These are phyloP conservation scores for Redunca redunca DNA, from an alignment of 2,113 vertebrate species.

Conservation along the genomic window DNA sequence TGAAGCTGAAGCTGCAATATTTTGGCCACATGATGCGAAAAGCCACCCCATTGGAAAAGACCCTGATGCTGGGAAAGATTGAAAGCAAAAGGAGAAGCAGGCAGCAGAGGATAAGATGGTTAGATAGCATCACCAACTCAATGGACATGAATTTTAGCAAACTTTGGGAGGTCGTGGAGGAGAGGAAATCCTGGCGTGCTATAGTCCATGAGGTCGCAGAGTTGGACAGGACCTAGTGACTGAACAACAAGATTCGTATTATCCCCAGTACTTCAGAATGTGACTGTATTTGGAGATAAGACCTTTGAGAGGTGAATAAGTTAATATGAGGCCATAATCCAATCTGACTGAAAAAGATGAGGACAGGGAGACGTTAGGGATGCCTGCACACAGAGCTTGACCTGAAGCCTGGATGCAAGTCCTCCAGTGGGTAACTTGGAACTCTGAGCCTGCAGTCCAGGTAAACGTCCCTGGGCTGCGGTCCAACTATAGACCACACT, in stretches of 20 bases:
- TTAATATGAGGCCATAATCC: background rate
- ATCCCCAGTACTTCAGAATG: background rate
- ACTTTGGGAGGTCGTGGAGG: background rate
- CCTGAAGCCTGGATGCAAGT: background rate
- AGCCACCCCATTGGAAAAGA: background rate
- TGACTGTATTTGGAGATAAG: background rate
- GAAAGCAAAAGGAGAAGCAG: background rate
- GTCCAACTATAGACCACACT: background rate
- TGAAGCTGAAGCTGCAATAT: background rate
- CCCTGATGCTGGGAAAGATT: background rate
- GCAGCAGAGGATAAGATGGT: background rate
- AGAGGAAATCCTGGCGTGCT: background rate
- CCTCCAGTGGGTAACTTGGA: background rate
- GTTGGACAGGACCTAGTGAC: background rate
- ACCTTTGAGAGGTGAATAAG: background rate
- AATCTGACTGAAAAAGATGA: background rate
- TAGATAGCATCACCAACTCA: background rate
- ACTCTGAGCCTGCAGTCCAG: background rate
- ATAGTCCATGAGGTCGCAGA: background rate
- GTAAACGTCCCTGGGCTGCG: background rate
- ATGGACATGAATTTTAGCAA: background rate
- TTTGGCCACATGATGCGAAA: background rate
- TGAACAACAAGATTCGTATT: background rate
- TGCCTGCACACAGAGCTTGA: background rate
- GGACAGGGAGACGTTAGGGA: background rate